Conservation (phyloP, 37 sponge, comb jelly and placozoan genomes). For the Cladorhizidae sp. region DNA sequence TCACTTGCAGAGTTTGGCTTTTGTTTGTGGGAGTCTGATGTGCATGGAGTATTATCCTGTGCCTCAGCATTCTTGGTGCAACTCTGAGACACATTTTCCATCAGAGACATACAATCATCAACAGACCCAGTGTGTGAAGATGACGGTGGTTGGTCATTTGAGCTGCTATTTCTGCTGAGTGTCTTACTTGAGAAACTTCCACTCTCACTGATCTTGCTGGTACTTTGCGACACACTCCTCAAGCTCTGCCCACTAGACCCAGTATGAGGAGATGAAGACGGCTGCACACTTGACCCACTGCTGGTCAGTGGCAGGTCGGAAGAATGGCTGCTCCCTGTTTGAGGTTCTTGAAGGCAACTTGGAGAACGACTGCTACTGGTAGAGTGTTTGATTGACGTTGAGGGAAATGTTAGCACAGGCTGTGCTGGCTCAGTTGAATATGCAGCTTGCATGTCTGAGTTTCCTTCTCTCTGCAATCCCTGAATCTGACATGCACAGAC, state of each 20-base stretch:
- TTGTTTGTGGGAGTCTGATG: too few relatives aligned
- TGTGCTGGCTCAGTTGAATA: background rate
- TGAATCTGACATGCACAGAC: background rate
- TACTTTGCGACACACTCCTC: background rate
- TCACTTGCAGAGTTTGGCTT: too few relatives aligned
- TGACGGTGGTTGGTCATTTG: too few relatives aligned
- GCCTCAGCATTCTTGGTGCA: too few relatives aligned
- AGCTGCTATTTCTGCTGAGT: too few relatives aligned
- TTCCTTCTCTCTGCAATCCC: slow-evolving; percentile 2
- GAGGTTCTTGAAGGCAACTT: background rate
- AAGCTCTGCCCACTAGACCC: background rate
- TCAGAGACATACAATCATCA: too few relatives aligned
- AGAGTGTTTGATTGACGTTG: background rate
- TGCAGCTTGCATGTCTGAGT: background rate
- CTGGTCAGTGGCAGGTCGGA: background rate
- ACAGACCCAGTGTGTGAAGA: too few relatives aligned
- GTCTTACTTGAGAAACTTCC: too few relatives aligned
- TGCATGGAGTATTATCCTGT: too few relatives aligned
- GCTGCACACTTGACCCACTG: background rate
- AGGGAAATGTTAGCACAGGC: background rate
- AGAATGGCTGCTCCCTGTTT: background rate
- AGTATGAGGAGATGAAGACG: background rate
- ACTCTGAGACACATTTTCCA: too few relatives aligned
- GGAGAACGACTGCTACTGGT: background rate
- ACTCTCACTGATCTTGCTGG: too few relatives aligned